Percentiles rank a stretch among this genome's conserved stretches.
These are phyloP conservation scores for Xenotilapia longispinis DNA, from an alignment of 2,113 vertebrate genomes.

Conservation along the genomic window DNA sequence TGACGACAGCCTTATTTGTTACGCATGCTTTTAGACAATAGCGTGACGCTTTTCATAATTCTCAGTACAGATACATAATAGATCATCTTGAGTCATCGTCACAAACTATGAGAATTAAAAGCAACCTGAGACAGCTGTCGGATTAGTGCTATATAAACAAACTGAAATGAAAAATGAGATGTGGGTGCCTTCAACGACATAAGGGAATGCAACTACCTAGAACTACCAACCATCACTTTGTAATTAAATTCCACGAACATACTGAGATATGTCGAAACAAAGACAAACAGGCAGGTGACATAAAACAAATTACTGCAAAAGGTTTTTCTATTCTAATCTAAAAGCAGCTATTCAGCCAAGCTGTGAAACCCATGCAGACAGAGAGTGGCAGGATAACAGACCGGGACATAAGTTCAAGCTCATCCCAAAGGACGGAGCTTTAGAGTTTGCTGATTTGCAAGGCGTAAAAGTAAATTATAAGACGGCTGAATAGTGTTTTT, in stretches of 20 bases:
- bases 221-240: neutral
- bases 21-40: neutral
- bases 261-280: neutral
- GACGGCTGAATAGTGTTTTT: neutral
- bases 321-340: neutral
- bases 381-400: neutral
- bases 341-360: constrained; percentile 33
- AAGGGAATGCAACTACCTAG: neutral
- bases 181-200: neutral
- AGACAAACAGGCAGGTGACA: neutral
- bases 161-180: neutral
- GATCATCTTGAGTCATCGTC: neutral
- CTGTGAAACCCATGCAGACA: constrained; percentile 31
- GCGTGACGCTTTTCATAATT: neutral
- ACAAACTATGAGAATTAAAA: neutral
- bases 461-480: neutral
- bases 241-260: neutral
- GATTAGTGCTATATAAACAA: neutral
- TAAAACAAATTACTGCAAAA: neutral
- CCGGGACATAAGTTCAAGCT: neutral
- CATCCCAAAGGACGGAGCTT: neutral
- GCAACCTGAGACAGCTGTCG: neutral
- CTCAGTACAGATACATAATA: neutral
- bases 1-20: neutral
- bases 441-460: neutral